Base-by-base conservation (phyloP, 2,113 vertebrate species). In the Delphinapterus leucas region DNA sequence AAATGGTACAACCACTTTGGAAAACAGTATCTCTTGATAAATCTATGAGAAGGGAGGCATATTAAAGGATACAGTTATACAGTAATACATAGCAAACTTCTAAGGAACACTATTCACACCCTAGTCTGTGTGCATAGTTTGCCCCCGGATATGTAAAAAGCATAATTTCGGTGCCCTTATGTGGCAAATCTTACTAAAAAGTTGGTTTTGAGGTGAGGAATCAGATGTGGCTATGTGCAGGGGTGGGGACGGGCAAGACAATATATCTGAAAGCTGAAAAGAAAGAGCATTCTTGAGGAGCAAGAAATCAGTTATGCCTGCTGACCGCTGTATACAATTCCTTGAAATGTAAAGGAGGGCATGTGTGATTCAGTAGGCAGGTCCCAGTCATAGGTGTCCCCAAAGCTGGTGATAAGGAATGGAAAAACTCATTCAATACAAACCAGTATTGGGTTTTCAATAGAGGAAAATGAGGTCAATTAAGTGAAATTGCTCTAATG, bases 211-310 rank as follows among this genome's bases (percentile, higher is more conserved):
- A 76, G 17, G 36, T 26, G 17, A 38, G 5, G 74, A 77, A 76
- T 77, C 76, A 67, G 31, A 63, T 86, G 41, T 77, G 21, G 15
- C 44, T 49, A 44, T 26, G 23, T 1, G 2, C 4, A 3, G 9
- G 12, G 1, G 1, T 12, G 6, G 7, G 8, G 7, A 18, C 0
- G 9, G 9, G 1, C 3, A 17, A 86, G 28, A 70, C 4, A 68
- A 70, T 31, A 13, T 11, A 76, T 63, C 6, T 63, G 60, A 88
- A 84, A 84, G 33, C 60, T 82, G 60, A 84, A 81, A 58, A 76
- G 67, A 17, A 70, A 68, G 33, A 23, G 1, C 60, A n/a, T 90
- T 92, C 28, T 86, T 79, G 17, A 55, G 38, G 12, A 10, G 0
- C 26, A 85, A 77, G 31, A 77, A 65, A 63, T 25, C n/a, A 80